A percentile compares a stretch with the other conserved stretches of the same genome.
Conservation (phyloP, 2,113 vertebrate genomes). For the Porphyrio hochstetteri region DNA sequence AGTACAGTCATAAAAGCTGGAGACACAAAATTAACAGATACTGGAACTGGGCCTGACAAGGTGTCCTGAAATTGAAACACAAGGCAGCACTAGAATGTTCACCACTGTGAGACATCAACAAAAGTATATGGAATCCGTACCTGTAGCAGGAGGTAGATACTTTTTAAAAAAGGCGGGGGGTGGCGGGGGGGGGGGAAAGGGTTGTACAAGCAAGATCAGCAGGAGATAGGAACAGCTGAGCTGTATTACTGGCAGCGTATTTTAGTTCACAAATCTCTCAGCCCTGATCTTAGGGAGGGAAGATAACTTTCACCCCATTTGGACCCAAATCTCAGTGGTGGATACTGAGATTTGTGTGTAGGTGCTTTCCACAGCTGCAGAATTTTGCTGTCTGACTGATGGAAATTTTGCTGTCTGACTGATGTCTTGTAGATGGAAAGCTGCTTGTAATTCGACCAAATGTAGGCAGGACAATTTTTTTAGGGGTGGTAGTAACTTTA, state of each 20-base stretch:
- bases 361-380: background rate
- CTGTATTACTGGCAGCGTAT: background rate
- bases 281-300: background rate
- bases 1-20: background rate
- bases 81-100: background rate
- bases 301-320: background rate
- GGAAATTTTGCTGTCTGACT: background rate
- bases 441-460: background rate
- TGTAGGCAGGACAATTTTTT: background rate
- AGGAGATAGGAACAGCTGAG: background rate
- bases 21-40: background rate
- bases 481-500: background rate
- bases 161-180: too few species aligned
- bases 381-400: background rate
- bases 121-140: background rate
- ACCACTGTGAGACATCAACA: accelerated
- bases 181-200: too few species aligned
- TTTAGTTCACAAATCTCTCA: background rate
- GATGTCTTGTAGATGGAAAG: background rate
- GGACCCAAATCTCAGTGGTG: background rate
- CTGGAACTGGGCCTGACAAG: background rate
- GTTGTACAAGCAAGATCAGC: background rate
- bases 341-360: background rate
- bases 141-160: background rate
- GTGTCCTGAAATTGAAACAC: background rate